These are phyloP conservation scores for Chunga burmeisteri DNA, from an alignment of 2,113 vertebrate species.

Conservation along the genomic window DNA sequence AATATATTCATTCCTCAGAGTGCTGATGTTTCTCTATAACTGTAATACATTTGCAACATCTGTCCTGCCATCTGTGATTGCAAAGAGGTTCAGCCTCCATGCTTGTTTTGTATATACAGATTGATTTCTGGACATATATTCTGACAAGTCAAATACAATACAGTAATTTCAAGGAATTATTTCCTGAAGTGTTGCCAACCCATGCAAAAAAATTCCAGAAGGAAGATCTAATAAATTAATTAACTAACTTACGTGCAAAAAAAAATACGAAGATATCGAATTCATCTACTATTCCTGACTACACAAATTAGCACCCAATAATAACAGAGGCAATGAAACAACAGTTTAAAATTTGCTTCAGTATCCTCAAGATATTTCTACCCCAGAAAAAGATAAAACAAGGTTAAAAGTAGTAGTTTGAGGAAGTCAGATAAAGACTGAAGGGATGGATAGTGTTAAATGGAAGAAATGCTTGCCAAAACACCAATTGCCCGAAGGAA, in stretches of 20 bases:
- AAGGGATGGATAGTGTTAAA: not conserved
- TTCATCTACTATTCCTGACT: not conserved
- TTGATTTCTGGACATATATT: not conserved
- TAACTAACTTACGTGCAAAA: not conserved
- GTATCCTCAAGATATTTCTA: not conserved
- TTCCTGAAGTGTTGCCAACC: conserved; percentile 12
- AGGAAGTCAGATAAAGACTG: not conserved
- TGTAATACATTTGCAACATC: conserved; percentile 30
- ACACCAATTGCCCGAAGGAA: not conserved
- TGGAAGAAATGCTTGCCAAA: not conserved
- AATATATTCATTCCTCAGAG: not conserved
- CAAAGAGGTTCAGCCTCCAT: not conserved
- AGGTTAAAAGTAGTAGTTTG: not conserved
- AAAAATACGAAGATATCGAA: not conserved
- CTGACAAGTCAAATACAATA: not conserved
- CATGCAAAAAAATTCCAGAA: not conserved
- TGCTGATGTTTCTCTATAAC: conserved; percentile 9
- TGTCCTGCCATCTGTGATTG: conserved; percentile 30
- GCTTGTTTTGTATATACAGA: not conserved
- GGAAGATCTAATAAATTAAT: not conserved
- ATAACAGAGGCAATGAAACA: not conserved
- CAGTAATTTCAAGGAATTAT: conserved; percentile 23
- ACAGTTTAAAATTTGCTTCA: conserved; percentile 19
- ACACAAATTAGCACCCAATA: not conserved
- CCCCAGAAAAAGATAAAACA: not conserved